Percentiles rank a stretch among this genome's conserved stretches.
phyloP scores from a whole-genome alignment of 2,113 vertebrate genomes.

The Perognathus longimembris region DNA sequence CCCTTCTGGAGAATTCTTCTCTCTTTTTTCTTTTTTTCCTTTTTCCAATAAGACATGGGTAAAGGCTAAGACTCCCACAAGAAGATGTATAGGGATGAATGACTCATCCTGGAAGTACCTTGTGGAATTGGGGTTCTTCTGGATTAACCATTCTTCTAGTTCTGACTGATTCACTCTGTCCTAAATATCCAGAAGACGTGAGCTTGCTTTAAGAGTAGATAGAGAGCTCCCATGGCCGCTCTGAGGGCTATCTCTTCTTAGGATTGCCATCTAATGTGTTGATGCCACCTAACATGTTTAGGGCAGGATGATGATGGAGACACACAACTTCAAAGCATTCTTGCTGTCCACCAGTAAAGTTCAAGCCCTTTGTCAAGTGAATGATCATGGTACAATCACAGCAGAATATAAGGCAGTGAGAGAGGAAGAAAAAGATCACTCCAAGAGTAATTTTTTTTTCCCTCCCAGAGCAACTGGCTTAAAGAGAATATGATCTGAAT shows the following conservation, averaged over 20 bases:
- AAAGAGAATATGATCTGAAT: not conserved
- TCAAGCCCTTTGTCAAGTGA: not conserved
- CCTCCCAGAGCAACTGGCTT: not conserved
- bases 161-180: not conserved
- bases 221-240: not conserved
- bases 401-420: not conserved
- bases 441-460: not conserved
- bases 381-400: not conserved
- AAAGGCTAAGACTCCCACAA: constrained; percentile 55
- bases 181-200: not conserved
- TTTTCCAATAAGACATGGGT: constrained; percentile 42
- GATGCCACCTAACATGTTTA: not conserved
- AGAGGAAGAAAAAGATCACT: not conserved
- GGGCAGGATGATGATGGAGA: not conserved
- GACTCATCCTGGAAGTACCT: constrained; percentile 18
- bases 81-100: not conserved
- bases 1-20: constrained; percentile 58
- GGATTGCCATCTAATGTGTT: no score
- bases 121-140: not conserved
- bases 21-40: not conserved
- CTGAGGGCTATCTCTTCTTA: not conserved
- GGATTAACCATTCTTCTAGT: not conserved
- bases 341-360: constrained; percentile 36
- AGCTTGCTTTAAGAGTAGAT: not conserved
- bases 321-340: not conserved